Evolutionary conservation across 2,113 vertebrate genomes (phyloP).

Genomic region (Bos taurus): DNA sequence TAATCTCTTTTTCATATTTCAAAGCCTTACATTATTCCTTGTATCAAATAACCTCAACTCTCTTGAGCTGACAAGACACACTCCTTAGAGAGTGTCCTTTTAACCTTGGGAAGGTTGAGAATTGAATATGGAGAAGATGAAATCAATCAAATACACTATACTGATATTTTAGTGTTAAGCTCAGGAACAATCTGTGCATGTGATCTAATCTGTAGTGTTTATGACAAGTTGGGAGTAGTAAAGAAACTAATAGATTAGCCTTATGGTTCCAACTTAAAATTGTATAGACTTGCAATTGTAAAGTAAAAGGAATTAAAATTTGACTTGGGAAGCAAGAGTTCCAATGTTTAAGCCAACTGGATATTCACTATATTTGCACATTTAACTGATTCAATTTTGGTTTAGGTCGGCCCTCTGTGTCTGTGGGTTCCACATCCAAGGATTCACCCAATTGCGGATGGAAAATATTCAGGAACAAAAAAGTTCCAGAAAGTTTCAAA

Average conservation of each 20-base stretch:
- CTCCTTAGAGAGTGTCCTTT: conserved; percentile 31
- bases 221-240: conserved; percentile 20
- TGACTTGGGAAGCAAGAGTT: background rate
- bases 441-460: background rate
- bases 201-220: conserved; percentile 19
- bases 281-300: background rate
- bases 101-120: conserved; percentile 50
- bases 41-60: conserved; percentile 8
- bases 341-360: background rate
- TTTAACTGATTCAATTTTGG: conserved; percentile 4
- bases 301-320: conserved; percentile 34
- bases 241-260: background rate
- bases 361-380: background rate
- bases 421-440: background rate
- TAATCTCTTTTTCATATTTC: conserved; percentile 2
- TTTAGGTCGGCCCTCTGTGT: background rate
- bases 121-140: conserved; percentile 33
- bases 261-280: conserved; percentile 1
- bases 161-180: conserved; percentile 14
- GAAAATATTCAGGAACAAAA: background rate
- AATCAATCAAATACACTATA: background rate
- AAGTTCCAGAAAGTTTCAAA: background rate
- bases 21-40: conserved; percentile 41
- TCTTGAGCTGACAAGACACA: background rate
- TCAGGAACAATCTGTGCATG: background rate